Base-by-base conservation (phyloP, 2,113 vertebrate genomes). In the Glaucidium brasilianum region DNA sequence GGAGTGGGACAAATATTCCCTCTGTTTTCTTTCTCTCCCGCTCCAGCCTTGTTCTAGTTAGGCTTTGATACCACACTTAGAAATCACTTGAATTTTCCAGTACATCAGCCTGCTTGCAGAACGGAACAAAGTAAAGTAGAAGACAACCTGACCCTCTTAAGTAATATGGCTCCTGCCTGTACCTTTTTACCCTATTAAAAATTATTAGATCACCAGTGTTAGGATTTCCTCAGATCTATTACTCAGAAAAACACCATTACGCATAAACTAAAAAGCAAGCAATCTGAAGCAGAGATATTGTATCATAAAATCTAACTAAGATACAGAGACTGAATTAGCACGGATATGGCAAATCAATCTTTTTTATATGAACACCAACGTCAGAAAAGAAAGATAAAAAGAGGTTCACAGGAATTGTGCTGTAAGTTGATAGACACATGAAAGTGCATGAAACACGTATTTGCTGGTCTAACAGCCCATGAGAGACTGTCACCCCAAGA, bases 11-110 rank as follows among this genome's bases (percentile, higher is more conserved):
- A 53, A 68, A 81, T 12, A 25, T 39, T 67, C 22, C 12, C 17
- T 23, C 49, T 12, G 2, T 34, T 68, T 71, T 34, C 10, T 69
- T 77, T 32, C 18, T 26, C 30, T 69, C 55, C 29, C 0, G 0
- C 10, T 75, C 15, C 30, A 75, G 19, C 21, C 71, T 82, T 50
- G 15, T 81, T 87, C 47, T 80, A 0, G 53, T 60, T 60, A 49
- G 23, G 10, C 27, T 89, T 91, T 88, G 82, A 56, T 49, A 55
- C 16, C 18, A 69, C 32, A 32, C 12, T 64, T 90, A 29, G 0
- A 12, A 53, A 20, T 25, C 52, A 66, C 27, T 43, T n/a, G 25
- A 62, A 22, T 83, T 75, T 94, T 64, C 45, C 35, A 64, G 49
- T 45, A 30, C 12, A 29, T 59, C 53, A 19, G 6, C 22, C n/a